Percentiles rank a stretch among this genome's conserved stretches.
Evolutionary conservation across 2,888 invertebrate genomes (phyloP).

Genomic region (Aricia artaxerxes): DNA sequence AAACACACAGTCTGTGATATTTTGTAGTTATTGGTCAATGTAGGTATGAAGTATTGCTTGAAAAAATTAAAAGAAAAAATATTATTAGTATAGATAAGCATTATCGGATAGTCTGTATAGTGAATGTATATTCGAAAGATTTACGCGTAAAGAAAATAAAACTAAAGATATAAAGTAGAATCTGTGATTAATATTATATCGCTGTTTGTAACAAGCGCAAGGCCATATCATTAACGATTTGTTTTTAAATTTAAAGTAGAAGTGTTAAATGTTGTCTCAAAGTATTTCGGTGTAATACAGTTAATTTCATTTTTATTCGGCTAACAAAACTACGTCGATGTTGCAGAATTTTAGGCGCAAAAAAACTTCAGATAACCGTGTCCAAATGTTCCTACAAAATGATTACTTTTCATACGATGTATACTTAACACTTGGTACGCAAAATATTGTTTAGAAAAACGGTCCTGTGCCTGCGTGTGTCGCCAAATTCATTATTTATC

Average conservation of each 20-base stretch:
- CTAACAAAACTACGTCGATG: slow-evolving; percentile 15
- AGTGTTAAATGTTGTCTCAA: slow-evolving; percentile 43
- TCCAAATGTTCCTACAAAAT: slow-evolving; percentile 23
- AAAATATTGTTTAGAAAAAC: background rate
- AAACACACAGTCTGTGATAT: slow-evolving; percentile 80
- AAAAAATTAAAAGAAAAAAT: slow-evolving; percentile 74
- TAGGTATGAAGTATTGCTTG: slow-evolving; percentile 78
- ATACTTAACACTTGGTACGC: background rate
- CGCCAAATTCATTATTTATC: background rate
- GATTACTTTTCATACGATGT: slow-evolving; percentile 7
- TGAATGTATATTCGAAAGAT: slow-evolving; percentile 65
- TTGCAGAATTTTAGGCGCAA: background rate
- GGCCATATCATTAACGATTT: slow-evolving; percentile 77
- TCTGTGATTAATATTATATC: slow-evolving; percentile 77
- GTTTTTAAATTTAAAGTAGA: slow-evolving; percentile 62
- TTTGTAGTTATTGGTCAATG: slow-evolving; percentile 79
- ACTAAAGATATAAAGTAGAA: slow-evolving; percentile 64
- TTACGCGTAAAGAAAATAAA: slow-evolving; percentile 53
- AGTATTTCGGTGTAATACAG: slow-evolving; percentile 55
- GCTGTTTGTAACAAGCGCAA: slow-evolving; percentile 68
- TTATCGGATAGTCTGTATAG: slow-evolving; percentile 74
- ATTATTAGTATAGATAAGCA: slow-evolving; percentile 69
- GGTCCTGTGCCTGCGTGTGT: background rate
- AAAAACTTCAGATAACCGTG: background rate
- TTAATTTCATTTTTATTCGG: slow-evolving; percentile 17